These are phyloP conservation scores for Lepisosteus oculatus DNA, from an alignment of 2,113 vertebrate species.

Conservation along the genomic window DNA sequence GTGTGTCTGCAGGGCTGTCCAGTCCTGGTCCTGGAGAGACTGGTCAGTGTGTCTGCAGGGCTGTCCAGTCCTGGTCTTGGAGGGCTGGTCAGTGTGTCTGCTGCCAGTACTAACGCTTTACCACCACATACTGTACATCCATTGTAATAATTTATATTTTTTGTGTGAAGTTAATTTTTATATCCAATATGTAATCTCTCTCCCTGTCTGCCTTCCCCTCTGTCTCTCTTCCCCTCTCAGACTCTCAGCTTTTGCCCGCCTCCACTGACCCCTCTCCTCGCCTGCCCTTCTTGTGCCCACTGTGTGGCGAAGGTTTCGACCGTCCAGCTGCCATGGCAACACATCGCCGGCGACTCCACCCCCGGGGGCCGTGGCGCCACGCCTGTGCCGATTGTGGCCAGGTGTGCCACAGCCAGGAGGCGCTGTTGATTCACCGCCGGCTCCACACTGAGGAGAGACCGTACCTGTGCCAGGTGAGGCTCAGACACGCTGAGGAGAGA, in stretches of 20 bases:
- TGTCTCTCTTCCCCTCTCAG: background rate
- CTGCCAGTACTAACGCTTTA: no score
- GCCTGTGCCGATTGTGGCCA: background rate
- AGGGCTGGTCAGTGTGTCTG: no score
- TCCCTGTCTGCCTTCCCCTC: background rate
- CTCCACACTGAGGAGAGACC: slow-evolving; percentile 15
- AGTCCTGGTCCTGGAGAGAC: no score
- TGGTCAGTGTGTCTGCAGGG: no score
- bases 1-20: no score
- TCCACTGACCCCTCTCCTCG: background rate
- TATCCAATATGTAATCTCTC: background rate
- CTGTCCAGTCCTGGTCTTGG: no score
- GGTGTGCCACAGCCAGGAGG: slow-evolving; percentile 6
- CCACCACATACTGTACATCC: no score
- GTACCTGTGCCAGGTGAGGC: background rate
- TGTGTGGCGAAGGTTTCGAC: slow-evolving; percentile 13
- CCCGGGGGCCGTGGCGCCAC: background rate
- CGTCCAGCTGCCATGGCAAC: background rate
- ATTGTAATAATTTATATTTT: background rate
- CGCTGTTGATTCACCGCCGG: slow-evolving; percentile 3
- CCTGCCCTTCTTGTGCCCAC: background rate
- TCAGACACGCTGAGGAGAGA: no score
- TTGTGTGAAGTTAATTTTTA: background rate
- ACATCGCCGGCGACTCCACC: background rate
- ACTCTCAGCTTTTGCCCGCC: background rate